A percentile compares a stretch with the other conserved stretches of the same genome.
Evolutionary conservation across 2,888 invertebrate species (phyloP).

Genomic region (Ormyrus thymus): DNA sequence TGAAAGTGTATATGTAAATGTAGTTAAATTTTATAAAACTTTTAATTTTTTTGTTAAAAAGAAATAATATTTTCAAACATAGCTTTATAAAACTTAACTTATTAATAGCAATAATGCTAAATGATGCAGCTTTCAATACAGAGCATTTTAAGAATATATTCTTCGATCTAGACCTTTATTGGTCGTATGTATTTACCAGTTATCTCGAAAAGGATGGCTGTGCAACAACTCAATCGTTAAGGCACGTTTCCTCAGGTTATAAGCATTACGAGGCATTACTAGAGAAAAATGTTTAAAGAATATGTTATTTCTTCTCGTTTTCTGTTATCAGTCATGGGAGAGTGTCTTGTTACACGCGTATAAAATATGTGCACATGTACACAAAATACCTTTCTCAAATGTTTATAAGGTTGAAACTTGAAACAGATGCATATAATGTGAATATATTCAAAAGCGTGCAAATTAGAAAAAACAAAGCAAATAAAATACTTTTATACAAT

Average conservation of each 20-base stretch:
- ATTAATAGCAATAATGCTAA: slow-evolving; percentile 13
- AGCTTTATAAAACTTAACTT: slow-evolving; percentile 29
- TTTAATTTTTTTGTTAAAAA: slow-evolving; percentile 14
- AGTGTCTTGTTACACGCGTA: not conserved
- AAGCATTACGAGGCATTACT: slow-evolving; percentile 26
- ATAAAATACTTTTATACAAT: not conserved
- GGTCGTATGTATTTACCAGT: slow-evolving; percentile 13
- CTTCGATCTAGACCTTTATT: slow-evolving; percentile 12
- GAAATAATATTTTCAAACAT: not conserved
- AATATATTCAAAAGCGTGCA: not conserved
- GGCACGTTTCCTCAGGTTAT: slow-evolving; percentile 24
- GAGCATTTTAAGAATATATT: slow-evolving; percentile 41
- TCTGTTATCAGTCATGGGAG: slow-evolving; percentile 12
- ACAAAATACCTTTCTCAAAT: too few relatives aligned
- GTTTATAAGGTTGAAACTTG: too few relatives aligned
- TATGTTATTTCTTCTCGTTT: slow-evolving; percentile 22
- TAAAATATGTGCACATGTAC: not conserved
- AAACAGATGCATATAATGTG: not conserved
- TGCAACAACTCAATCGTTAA: slow-evolving; percentile 28
- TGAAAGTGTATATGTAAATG: not conserved
- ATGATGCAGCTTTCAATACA: slow-evolving; percentile 8
- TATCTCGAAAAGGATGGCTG: slow-evolving; percentile 32
- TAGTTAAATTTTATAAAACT: not conserved
- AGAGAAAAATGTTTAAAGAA: slow-evolving; percentile 11
- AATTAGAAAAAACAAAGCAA: not conserved